Evolutionary conservation across 2,797 vertebrate species (phyloP).

Genomic region (Sebastes aleutianus): DNA sequence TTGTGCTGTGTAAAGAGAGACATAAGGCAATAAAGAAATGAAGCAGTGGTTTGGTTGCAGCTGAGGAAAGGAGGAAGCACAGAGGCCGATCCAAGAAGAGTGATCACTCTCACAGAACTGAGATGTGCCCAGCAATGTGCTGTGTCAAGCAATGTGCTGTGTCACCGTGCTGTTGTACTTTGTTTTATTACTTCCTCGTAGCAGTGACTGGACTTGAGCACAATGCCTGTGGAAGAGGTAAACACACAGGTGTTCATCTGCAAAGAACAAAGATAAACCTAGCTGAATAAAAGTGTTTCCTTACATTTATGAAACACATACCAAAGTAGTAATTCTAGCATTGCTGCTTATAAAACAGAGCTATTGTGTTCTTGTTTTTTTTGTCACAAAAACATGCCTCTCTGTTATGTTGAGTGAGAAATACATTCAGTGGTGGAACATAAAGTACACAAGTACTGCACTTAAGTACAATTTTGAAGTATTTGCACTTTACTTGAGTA

Average conservation of each 20-base stretch:
- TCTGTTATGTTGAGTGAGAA: background rate
- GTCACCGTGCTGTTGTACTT: constrained; percentile 61
- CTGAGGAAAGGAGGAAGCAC: background rate
- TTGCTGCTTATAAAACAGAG: background rate
- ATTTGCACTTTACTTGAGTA: background rate
- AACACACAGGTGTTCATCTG: background rate
- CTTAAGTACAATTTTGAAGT: background rate
- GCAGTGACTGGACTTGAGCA: background rate
- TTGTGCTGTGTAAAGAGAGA: background rate
- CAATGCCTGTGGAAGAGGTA: background rate
- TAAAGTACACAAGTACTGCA: background rate
- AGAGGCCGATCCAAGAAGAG: background rate
- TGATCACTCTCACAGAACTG: background rate
- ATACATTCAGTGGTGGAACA: background rate
- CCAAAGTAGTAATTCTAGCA: background rate
- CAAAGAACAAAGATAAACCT: background rate
- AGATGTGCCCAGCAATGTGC: constrained; percentile 35
- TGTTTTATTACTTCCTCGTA: constrained; percentile 42
- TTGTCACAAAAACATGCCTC: background rate
- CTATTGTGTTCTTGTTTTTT: background rate
- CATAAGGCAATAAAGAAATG: background rate
- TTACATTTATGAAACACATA: background rate
- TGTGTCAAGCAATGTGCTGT: constrained; percentile 68
- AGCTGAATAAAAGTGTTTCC: background rate
- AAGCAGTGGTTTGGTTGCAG: background rate